Base-by-base conservation (phyloP, 2,113 vertebrate genomes). In the Montifringilla adamsi region DNA sequence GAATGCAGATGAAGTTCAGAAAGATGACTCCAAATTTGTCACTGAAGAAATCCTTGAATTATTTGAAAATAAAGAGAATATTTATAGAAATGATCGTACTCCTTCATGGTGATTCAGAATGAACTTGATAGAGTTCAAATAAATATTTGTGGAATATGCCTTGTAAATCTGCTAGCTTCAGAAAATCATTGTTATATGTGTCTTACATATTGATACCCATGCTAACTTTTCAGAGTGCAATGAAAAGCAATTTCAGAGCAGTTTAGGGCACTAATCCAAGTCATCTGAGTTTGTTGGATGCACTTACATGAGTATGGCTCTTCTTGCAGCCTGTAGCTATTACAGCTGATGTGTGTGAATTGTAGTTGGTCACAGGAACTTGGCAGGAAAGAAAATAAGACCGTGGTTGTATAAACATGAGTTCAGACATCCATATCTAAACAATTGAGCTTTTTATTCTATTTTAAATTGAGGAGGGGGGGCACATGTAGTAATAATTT, bases 311-410 rank as follows among this genome's bases (percentile, higher is more conserved):
- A 90, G 39, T 67, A 62, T 74, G n/a, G 19, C 58, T 72, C 44
- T 74, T 87, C 50, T 86, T 93, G 49, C 37, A 87, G 76, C 30
- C 59, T 84, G n/a, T 64, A 76, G 49, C 31, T 93, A 19, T 81
- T 89, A 39, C 27, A 89, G 69, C 53, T 94, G 66, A 66, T 84
- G 49, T 39, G 37, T 75, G 12, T 3, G 0, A 91, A 55, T 39
- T 83, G 44, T 79, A 62, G 64, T 37, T 89, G 63, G 41, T 92
- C 82, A 87, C 62, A 84, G 63, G 59, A 88, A 63, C 43, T 87
- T 93, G 77, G 27, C 85, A 89, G 62, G 58, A 87, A 96, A 82
- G 39, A 73, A 93, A 96, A 76, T 53, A 73, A 66, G 55, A 33
- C 5, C 37, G 33, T 72, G 63, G 67, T 83, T 94, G 16, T 93